Evolutionary conservation across 2,888 invertebrate species (phyloP).

Genomic region (Mactromeris polynyma): DNA sequence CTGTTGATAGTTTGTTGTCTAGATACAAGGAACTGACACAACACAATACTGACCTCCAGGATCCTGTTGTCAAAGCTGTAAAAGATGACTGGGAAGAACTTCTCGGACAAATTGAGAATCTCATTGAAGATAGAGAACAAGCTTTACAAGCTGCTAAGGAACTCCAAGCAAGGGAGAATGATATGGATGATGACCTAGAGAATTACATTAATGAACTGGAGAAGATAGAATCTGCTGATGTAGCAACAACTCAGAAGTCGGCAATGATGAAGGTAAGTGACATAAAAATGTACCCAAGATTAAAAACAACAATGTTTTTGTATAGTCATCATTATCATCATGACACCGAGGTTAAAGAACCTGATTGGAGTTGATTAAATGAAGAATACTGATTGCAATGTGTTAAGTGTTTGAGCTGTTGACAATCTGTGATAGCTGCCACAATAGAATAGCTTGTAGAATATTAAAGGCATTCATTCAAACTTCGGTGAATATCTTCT

Average conservation of each 20-base stretch:
- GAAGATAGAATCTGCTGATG: constrained; percentile 79
- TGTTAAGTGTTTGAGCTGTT: not conserved
- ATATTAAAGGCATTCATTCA: not conserved
- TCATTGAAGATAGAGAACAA: constrained; percentile 78
- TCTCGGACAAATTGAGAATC: constrained; percentile 81
- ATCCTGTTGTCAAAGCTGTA: constrained; percentile 82
- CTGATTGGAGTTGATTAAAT: not conserved
- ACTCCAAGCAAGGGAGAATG: constrained; percentile 79
- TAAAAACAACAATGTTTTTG: not conserved
- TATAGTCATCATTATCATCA: constrained; percentile 4
- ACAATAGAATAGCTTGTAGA: not conserved
- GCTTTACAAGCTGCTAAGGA: constrained; percentile 75
- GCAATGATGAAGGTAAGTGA: constrained; percentile 79
- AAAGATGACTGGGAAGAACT: constrained; percentile 82
- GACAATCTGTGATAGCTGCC: not conserved
- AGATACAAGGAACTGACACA: constrained; percentile 80
- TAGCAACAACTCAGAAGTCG: constrained; percentile 76
- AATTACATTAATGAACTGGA: constrained; percentile 82
- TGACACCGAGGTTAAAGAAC: not conserved
- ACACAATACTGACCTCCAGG: constrained; percentile 80
- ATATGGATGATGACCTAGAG: constrained; percentile 83
- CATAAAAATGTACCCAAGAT: constrained; percentile 8
- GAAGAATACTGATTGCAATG: not conserved
- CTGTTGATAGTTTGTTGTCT: constrained; percentile 88
- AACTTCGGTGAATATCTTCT: not conserved